A percentile compares a stretch with the other conserved stretches of the same genome.
Evolutionary conservation across 2,797 vertebrate species (phyloP).

Genomic region (Anas georgica): DNA sequence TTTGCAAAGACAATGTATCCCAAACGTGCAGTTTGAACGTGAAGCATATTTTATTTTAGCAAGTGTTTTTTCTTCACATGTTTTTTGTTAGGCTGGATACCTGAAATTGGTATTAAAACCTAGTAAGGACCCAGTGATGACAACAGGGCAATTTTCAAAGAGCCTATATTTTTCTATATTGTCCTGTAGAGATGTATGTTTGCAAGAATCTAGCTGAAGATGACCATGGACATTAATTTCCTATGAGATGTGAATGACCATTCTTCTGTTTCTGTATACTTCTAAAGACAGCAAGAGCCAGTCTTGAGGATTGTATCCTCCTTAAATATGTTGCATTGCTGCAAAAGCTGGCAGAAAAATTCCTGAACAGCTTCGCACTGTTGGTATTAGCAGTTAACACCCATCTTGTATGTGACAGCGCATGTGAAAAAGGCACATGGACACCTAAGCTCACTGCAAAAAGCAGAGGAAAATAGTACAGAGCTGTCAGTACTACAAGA

Average conservation of each 20-base stretch:
- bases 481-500: neutral
- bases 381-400: conserved; percentile 36
- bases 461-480: conserved; percentile 17
- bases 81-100: neutral
- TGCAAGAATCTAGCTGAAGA: neutral
- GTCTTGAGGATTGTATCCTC: neutral
- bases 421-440: neutral
- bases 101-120: neutral
- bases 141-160: neutral
- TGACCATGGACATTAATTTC: neutral
- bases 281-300: neutral
- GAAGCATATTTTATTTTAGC: neutral
- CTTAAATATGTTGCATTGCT: neutral
- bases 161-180: neutral
- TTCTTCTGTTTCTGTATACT: neutral
- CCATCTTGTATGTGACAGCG: neutral
- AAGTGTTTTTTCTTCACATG: neutral
- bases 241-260: neutral
- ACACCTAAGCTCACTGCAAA: neutral
- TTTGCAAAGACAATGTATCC: neutral
- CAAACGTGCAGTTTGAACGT: neutral
- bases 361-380: neutral
- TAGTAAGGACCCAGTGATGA: neutral
- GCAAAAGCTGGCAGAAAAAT: neutral
- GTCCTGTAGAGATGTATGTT: neutral